A percentile compares a stretch with the other conserved stretches of the same genome.
Conservation (phyloP, 2,797 vertebrate genomes). For the Microtus californicus region DNA sequence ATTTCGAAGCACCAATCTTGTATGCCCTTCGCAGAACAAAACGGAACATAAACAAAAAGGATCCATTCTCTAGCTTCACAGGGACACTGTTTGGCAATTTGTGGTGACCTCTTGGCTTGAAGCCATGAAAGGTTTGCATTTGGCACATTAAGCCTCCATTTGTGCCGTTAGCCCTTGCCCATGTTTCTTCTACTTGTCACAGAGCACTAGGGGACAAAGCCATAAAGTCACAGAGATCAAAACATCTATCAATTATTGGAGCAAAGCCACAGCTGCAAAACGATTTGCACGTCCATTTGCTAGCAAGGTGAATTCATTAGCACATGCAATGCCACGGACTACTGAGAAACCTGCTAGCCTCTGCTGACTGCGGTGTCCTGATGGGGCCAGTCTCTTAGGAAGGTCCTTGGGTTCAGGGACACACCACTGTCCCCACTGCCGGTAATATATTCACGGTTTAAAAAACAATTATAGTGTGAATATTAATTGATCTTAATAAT, state of each 20-base stretch:
- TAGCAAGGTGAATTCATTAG: neutral
- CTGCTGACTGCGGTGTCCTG: neutral
- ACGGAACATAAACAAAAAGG: neutral
- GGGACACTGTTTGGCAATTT: neutral
- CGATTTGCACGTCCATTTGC: neutral
- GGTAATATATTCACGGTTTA: neutral
- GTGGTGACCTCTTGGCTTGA: neutral
- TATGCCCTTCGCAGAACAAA: neutral
- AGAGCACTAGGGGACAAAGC: neutral
- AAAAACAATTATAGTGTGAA: neutral
- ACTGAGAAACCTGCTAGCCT: rapidly evolving
- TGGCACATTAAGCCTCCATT: neutral
- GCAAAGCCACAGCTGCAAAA: neutral
- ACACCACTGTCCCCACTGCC: rapidly evolving
- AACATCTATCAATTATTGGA: neutral
- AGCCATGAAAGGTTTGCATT: neutral
- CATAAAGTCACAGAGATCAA: neutral
- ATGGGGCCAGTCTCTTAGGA: rapidly evolving
- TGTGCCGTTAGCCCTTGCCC: neutral
- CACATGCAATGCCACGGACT: rapidly evolving
- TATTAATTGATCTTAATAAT: no score
- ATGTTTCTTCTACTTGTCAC: neutral
- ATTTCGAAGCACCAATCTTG: neutral
- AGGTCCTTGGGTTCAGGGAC: neutral
- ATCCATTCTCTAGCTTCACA: neutral